A percentile compares a stretch with the other conserved stretches of the same genome.
These are phyloP conservation scores for Phoebastria nigripes DNA, from an alignment of 2,797 vertebrate genomes.

Conservation along the genomic window DNA sequence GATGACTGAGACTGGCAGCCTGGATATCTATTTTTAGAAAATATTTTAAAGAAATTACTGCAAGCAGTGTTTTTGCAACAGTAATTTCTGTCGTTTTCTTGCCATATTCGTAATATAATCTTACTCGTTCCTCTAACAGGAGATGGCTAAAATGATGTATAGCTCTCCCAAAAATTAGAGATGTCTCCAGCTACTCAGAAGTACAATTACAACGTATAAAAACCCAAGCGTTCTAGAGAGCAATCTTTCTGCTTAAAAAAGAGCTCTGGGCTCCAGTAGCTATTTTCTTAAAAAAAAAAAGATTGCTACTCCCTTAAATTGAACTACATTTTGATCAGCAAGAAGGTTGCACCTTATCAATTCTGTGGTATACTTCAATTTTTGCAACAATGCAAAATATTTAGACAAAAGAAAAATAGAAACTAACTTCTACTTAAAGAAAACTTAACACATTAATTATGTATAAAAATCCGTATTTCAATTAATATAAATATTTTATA, in stretches of 20 bases:
- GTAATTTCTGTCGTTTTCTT: not conserved
- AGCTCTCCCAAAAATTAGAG: not conserved
- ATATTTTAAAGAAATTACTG: not conserved
- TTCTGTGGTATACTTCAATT: not conserved
- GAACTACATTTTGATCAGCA: not conserved
- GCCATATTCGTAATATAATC: not conserved
- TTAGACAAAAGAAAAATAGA: not conserved
- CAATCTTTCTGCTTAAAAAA: not conserved
- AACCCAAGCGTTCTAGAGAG: not conserved
- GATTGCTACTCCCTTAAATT: not conserved
- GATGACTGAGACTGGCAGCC: not conserved
- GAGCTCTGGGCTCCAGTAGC: not conserved
- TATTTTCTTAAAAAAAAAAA: not conserved
- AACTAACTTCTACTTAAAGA: not conserved
- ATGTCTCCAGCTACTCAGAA: not conserved
- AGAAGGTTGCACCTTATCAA: not conserved
- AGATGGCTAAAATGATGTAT: not conserved
- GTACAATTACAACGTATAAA: not conserved
- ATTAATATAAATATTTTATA: not conserved
- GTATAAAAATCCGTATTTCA: not conserved
- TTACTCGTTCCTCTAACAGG: not conserved
- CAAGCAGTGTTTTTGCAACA: not conserved
- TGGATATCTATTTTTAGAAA: not conserved
- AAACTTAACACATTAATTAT: fast-evolving
- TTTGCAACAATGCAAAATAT: not conserved